Conservation (phyloP, 2,113 vertebrate species). For the Trachemys scripta region DNA sequence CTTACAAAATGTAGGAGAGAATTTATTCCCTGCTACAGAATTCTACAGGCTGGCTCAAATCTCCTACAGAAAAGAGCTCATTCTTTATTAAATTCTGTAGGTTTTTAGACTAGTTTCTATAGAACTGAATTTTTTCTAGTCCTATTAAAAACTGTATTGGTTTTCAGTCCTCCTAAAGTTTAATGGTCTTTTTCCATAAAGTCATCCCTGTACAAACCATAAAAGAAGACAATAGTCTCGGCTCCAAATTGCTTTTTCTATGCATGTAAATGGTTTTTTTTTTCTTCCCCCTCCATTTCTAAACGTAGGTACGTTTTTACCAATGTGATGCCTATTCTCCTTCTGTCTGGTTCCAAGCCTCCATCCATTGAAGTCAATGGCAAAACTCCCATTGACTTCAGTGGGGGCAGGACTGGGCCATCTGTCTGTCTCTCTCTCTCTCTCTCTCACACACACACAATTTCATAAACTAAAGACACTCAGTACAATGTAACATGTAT, state of each 20-base stretch:
- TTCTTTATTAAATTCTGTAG: background rate
- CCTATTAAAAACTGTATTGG: background rate
- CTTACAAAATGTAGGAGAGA: background rate
- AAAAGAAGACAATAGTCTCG: background rate
- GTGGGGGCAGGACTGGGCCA: slow-evolving; percentile 64
- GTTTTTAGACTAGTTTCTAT: background rate
- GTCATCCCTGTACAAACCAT: background rate
- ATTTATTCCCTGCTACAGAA: background rate
- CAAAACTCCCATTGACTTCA: slow-evolving; percentile 43
- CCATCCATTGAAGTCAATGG: slow-evolving; percentile 38
- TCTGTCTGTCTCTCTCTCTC: slow-evolving; percentile 47
- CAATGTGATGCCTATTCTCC: background rate
- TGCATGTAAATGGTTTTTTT: background rate
- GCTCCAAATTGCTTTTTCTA: background rate
- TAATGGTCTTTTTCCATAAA: background rate
- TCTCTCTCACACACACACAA: background rate
- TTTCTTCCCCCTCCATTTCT: background rate
- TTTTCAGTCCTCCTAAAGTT: background rate
- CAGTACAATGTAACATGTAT: slow-evolving; percentile 58
- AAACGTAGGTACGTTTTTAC: background rate
- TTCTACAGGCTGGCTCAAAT: background rate
- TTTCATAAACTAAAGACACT: slow-evolving; percentile 54
- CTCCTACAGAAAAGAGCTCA: background rate
- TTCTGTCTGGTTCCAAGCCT: slow-evolving; percentile 40
- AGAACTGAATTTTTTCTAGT: background rate